Evolutionary conservation across 2,797 vertebrate species (phyloP).

Genomic region (Galagoides demidoff): DNA sequence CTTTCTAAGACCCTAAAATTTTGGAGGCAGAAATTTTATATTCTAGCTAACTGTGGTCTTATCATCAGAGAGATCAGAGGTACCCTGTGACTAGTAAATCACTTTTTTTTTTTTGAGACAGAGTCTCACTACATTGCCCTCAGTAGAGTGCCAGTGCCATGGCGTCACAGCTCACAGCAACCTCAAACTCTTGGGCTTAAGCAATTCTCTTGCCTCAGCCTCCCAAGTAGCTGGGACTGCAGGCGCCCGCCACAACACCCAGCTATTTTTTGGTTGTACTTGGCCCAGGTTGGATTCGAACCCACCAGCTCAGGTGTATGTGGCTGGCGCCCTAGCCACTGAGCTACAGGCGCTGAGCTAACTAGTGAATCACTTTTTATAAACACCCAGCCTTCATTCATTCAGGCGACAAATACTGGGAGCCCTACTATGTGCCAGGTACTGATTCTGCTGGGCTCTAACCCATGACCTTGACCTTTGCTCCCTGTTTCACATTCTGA

Average conservation of each 20-base stretch:
- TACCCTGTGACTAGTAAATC: not conserved
- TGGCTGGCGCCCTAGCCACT: too few relatives aligned
- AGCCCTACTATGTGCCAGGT: not conserved
- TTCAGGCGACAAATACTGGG: not conserved
- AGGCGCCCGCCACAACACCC: too few relatives aligned
- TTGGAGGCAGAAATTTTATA: not conserved
- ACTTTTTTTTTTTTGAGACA: not conserved
- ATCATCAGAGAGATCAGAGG: not conserved
- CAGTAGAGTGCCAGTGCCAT: too few relatives aligned
- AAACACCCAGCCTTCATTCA: not conserved
- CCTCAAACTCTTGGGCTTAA: too few relatives aligned
- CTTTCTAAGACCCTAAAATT: not conserved
- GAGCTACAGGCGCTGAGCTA: too few relatives aligned
- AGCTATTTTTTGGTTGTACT: too few relatives aligned
- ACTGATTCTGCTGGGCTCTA: not conserved
- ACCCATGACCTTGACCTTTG: not conserved
- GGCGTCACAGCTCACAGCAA: too few relatives aligned
- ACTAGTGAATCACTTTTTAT: not conserved
- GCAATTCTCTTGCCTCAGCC: too few relatives aligned
- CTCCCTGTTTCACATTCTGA: not conserved
- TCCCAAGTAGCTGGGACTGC: too few relatives aligned
- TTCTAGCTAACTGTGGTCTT: not conserved
- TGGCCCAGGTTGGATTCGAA: too few relatives aligned
- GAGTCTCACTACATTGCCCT: too few relatives aligned
- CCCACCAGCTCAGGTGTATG: too few relatives aligned